Evolutionary conservation across 2,888 invertebrate species (phyloP).

Genomic region (Pecten maximus): DNA sequence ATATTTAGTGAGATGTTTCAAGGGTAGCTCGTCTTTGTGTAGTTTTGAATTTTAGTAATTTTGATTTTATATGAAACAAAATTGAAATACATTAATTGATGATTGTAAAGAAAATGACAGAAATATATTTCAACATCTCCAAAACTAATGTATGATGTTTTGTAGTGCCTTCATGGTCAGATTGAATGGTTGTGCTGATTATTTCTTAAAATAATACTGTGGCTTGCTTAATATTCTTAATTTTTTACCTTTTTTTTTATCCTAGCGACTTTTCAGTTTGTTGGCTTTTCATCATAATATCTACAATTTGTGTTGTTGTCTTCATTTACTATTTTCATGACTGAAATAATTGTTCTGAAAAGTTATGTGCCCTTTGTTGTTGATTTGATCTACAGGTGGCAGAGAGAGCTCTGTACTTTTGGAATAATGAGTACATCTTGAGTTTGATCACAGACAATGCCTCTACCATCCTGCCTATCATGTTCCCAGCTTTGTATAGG

Average conservation of each 20-base stretch:
- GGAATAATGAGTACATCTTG: conserved; percentile 99
- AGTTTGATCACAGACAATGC: conserved; percentile 99
- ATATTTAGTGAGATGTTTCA: neutral
- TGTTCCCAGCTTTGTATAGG: conserved; percentile 99
- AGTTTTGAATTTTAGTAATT: no score
- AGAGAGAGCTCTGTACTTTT: conserved; percentile 98
- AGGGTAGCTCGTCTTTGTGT: no score
- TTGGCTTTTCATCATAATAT: conserved; percentile 12
- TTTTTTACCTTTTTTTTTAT: conserved; percentile 14
- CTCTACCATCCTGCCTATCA: conserved; percentile 98
- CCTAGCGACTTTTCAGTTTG: neutral
- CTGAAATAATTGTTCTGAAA: neutral
- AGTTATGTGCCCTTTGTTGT: conserved; percentile 38
- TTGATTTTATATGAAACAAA: neutral
- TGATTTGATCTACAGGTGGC: conserved; percentile 89
- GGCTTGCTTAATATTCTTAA: conserved; percentile 13
- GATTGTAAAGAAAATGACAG: neutral
- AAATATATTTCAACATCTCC: neutral
- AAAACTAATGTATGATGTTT: neutral
- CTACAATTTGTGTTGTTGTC: neutral
- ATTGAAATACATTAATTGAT: neutral
- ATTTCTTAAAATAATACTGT: conserved; percentile 26
- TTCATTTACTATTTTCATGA: conserved; percentile 2
- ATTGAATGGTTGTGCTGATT: neutral
- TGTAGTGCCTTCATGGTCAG: neutral